Percentiles rank a stretch among this genome's conserved stretches.
Conservation (phyloP, 2,113 vertebrate species). For the Poeciliopsis retropinna region DNA sequence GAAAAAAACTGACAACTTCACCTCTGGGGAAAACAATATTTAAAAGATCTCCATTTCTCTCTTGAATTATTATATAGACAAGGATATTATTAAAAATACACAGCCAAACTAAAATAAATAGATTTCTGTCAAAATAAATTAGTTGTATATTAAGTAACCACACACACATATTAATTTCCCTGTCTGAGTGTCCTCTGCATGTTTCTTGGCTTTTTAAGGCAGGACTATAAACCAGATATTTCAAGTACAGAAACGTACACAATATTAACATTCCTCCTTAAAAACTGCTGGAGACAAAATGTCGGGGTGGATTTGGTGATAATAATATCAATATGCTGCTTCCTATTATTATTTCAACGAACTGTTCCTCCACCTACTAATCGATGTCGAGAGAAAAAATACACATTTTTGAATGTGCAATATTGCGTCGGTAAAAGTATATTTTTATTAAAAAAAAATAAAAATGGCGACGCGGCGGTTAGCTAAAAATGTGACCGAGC, state of each 20-base stretch:
- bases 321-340: constrained; percentile 75
- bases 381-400: constrained; percentile 29
- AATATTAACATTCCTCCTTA: constrained; percentile 70
- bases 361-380: constrained; percentile 64
- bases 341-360: constrained; percentile 50
- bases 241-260: constrained; percentile 46
- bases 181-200: constrained; percentile 23
- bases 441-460: constrained; percentile 8
- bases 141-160: constrained; percentile 23
- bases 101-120: constrained; percentile 25
- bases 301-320: constrained; percentile 66
- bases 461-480: constrained; percentile 35
- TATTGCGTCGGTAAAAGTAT: constrained; percentile 57
- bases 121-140: constrained; percentile 35
- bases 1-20: constrained; percentile 53
- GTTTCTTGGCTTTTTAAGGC: constrained; percentile 36
- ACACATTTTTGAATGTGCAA: constrained; percentile 41
- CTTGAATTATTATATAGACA: constrained; percentile 45
- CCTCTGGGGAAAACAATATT: not conserved
- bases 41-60: constrained; percentile 6
- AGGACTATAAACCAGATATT: constrained; percentile 41
- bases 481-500: constrained; percentile 15
- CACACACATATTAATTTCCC: not conserved
- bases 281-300: constrained; percentile 73
- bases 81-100: constrained; percentile 24